A percentile compares a stretch with the other conserved stretches of the same genome.
These are phyloP conservation scores for Cylindroiulus punctatus DNA, from an alignment of 2,888 invertebrate species.

Conservation along the genomic window DNA sequence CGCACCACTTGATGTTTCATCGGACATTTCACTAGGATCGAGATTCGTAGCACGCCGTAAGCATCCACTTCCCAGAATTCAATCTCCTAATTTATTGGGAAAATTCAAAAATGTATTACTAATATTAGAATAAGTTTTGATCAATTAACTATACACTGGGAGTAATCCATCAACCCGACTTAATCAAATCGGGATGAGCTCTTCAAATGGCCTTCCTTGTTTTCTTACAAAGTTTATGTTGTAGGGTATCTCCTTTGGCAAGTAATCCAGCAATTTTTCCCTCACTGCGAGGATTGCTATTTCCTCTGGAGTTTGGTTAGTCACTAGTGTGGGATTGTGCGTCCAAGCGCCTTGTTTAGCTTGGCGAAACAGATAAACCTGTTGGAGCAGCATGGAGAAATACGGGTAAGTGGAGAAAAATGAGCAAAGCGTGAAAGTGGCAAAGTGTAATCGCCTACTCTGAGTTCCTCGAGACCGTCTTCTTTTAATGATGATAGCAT, in stretches of 20 bases:
- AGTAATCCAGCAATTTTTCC: constrained; percentile 83
- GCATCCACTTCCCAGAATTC: constrained; percentile 70
- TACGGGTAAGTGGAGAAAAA: constrained; percentile 56
- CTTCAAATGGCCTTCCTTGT: neutral
- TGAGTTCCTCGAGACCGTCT: constrained; percentile 77
- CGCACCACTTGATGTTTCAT: constrained; percentile 59
- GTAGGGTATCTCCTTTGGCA: constrained; percentile 90
- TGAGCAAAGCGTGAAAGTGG: no score
- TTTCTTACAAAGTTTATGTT: constrained; percentile 68
- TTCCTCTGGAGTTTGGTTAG: constrained; percentile 77
- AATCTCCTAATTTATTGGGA: constrained; percentile 65
- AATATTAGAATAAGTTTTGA: no score
- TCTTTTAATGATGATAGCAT: constrained; percentile 88
- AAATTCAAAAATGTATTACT: no score
- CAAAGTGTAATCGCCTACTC: constrained; percentile 68
- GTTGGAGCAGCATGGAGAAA: constrained; percentile 40
- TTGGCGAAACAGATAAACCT: constrained; percentile 76
- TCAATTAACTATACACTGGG: no score
- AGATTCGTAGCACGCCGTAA: constrained; percentile 62
- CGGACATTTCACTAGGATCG: constrained; percentile 61
- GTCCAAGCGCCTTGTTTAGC: constrained; percentile 77
- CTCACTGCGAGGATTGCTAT: constrained; percentile 80
- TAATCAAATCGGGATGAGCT: neutral
- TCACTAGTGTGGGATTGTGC: constrained; percentile 75
- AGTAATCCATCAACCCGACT: no score